Evolutionary conservation across 2,113 vertebrate species (phyloP).

Genomic region (Heterochromis multidens): DNA sequence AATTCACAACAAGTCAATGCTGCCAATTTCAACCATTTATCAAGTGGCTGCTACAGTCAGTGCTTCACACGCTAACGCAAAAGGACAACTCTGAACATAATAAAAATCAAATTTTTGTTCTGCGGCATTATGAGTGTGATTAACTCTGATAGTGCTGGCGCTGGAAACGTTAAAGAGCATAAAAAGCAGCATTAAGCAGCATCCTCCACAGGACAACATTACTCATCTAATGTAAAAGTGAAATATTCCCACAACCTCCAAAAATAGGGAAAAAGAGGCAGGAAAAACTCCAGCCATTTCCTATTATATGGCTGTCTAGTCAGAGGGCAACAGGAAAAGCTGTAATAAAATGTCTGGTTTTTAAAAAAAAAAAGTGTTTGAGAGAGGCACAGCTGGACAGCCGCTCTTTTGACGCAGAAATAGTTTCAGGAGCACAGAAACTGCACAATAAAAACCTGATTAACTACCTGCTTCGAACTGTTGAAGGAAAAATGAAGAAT

Average conservation of each 20-base stretch:
- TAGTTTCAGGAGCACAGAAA: not conserved
- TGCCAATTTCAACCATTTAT: not conserved
- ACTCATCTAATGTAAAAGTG: constrained; percentile 5
- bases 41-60: not conserved
- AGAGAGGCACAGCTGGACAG: constrained; percentile 17
- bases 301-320: constrained; percentile 67
- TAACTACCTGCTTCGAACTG: not conserved
- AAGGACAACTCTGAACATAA: not conserved
- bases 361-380: constrained; percentile 43
- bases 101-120: not conserved
- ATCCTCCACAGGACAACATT: not conserved
- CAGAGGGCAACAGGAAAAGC: constrained; percentile 67
- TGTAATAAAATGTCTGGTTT: constrained; percentile 65
- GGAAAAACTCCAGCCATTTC: constrained; percentile 55
- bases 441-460: constrained; percentile 2
- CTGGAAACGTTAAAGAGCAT: not conserved
- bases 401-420: not conserved
- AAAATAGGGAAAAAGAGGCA: constrained; percentile 39
- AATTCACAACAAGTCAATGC: not conserved
- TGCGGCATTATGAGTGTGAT: not conserved
- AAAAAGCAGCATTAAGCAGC: not conserved
- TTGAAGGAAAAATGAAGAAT: not conserved
- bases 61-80: not conserved
- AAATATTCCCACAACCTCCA: constrained; percentile 50
- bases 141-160: not conserved